Evolutionary conservation across 30 jellyfish, hydroid and myxozoan species (phyloP).

Genomic region (Catostylus mosaicus): DNA sequence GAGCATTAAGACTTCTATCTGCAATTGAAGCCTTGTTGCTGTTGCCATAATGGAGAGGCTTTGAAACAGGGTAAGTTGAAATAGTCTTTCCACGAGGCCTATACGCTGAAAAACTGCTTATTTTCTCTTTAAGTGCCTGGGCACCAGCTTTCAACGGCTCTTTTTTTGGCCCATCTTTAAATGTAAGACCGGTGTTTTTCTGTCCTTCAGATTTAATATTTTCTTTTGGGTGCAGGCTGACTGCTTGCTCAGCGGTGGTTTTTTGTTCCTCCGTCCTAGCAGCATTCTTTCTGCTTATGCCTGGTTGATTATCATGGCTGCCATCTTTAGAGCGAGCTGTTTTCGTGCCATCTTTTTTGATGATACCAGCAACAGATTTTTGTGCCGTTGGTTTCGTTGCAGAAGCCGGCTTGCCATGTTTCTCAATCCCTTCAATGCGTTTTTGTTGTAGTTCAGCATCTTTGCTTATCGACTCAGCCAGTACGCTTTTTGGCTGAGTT

Average conservation of each 20-base stretch:
- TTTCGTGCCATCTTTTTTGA: not conserved
- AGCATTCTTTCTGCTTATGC: not conserved
- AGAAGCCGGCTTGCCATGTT: not conserved
- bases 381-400: not conserved
- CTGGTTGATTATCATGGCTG: not conserved
- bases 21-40: not conserved
- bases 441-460: not conserved
- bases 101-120: slow-evolving; percentile 39
- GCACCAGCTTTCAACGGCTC: slow-evolving; percentile 54
- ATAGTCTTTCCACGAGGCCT: slow-evolving; percentile 75
- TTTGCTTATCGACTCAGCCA: not conserved
- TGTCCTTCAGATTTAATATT: not conserved
- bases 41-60: slow-evolving; percentile 28
- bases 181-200: not conserved
- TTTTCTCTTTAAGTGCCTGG: slow-evolving; percentile 41
- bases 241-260: not conserved
- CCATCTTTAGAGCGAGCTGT: not conserved
- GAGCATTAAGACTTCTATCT: slow-evolving; percentile 37
- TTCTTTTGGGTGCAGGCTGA: not conserved
- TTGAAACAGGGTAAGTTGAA: slow-evolving; percentile 48
- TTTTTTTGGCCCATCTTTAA: slow-evolving; percentile 4
- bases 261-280: not conserved
- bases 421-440: not conserved
- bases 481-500: not conserved
- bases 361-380: not conserved